A percentile compares a stretch with the other conserved stretches of the same genome.
These are phyloP conservation scores for Papilio protenor DNA, from an alignment of 2,888 invertebrate species.

Conservation along the genomic window DNA sequence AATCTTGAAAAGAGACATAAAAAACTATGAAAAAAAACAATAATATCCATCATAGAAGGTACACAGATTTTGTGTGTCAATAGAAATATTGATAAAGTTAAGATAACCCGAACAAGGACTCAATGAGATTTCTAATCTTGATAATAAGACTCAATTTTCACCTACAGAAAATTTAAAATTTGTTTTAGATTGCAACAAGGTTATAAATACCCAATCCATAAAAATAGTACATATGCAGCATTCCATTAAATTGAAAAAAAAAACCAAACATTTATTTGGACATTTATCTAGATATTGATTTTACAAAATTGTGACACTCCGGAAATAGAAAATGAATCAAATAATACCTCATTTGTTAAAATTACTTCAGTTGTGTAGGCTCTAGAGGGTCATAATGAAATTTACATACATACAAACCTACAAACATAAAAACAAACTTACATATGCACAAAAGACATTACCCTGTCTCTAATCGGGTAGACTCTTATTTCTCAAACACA, in stretches of 20 bases:
- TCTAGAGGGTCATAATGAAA: too few relatives aligned
- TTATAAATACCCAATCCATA: not conserved
- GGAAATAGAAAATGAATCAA: too few relatives aligned
- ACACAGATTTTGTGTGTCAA: conserved; percentile 32
- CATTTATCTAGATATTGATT: not conserved
- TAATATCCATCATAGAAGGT: not conserved
- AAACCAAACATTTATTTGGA: not conserved
- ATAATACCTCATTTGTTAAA: too few relatives aligned
- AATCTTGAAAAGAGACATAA: not conserved
- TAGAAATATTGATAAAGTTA: conserved; percentile 23
- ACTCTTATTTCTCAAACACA: not conserved
- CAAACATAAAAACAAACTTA: too few relatives aligned
- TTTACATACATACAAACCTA: too few relatives aligned
- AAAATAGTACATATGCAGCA: not conserved
- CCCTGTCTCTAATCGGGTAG: too few relatives aligned
- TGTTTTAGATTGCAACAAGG: not conserved
- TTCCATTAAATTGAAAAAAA: too few relatives aligned
- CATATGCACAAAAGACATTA: too few relatives aligned
- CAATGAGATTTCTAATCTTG: conserved; percentile 25
- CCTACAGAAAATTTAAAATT: not conserved
- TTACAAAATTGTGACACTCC: too few relatives aligned
- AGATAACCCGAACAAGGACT: conserved; percentile 25
- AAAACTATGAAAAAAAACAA: conserved; percentile 2
- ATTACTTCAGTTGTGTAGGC: too few relatives aligned
- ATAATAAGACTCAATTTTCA: not conserved